A percentile compares a stretch with the other conserved stretches of the same genome.
These are phyloP conservation scores for Smittia sp. DNA, from an alignment of 2,888 invertebrate genomes.

Conservation along the genomic window DNA sequence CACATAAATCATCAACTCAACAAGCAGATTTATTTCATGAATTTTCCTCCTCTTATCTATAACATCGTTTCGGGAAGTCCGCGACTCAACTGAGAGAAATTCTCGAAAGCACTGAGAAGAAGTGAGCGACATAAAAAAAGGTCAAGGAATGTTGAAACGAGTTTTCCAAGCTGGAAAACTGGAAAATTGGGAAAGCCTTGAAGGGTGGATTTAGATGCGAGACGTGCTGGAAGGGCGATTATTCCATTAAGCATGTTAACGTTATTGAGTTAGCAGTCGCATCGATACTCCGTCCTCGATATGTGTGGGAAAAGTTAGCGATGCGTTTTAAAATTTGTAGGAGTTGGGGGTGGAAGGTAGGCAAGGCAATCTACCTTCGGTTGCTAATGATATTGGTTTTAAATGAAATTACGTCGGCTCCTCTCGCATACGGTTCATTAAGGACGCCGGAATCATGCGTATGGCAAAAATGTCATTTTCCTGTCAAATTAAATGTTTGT, in stretches of 20 bases:
- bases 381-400: conserved; percentile 35
- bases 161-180: conserved; percentile 3
- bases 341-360: not conserved
- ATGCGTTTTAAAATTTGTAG: not conserved
- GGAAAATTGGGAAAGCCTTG: not conserved
- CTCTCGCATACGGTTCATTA: not conserved
- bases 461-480: conserved; percentile 24
- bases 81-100: conserved; percentile 19
- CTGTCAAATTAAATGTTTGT: conserved; percentile 30
- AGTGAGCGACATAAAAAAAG: not conserved
- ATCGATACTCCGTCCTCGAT: not conserved
- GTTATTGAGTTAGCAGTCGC: not conserved
- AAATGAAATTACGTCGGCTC: conserved; percentile 32
- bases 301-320: not conserved
- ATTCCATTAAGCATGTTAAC: not conserved
- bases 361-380: not conserved
- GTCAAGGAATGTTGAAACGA: not conserved
- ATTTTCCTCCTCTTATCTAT: not conserved
- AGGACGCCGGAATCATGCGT: conserved; percentile 17
- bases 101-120: no score
- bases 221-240: not conserved
- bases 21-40: conserved; percentile 1
- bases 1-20: not conserved
- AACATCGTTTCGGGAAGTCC: conserved; percentile 8
- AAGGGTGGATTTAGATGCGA: conserved; percentile 9